A percentile compares a stretch with the other conserved stretches of the same genome.
phyloP scores from a whole-genome alignment of 1,140 invertebrate genomes.

The Drosophila novamexicana region DNA sequence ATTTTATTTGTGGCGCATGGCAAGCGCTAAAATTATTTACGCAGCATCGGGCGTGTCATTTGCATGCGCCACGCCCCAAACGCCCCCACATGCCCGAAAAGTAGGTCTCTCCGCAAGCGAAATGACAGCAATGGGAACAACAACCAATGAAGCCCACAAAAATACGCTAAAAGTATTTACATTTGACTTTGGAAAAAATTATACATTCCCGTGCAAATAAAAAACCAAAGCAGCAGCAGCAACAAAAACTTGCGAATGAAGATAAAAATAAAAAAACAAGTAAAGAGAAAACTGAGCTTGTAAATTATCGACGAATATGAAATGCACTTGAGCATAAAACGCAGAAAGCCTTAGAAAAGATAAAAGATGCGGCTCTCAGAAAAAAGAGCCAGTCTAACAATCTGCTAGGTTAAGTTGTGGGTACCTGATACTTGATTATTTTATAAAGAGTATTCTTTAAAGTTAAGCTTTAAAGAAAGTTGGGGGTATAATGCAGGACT shows the following conservation, averaged over 20 bases:
- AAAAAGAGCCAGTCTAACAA: neutral
- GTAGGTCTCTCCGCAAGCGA: conserved; percentile 7
- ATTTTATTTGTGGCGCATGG: conserved; percentile 74
- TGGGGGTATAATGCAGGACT: too few relatives aligned
- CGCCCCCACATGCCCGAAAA: neutral
- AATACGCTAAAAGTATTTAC: conserved; percentile 83
- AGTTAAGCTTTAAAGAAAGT: too few relatives aligned
- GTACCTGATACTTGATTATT: neutral
- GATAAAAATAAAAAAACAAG: conserved; percentile 45
- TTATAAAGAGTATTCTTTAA: too few relatives aligned
- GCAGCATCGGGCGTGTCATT: conserved; percentile 80
- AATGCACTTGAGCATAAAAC: conserved; percentile 45
- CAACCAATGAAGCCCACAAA: conserved; percentile 71
- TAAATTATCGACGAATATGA: conserved; percentile 50
- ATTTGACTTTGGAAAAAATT: conserved; percentile 80
- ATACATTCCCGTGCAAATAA: conserved; percentile 83
- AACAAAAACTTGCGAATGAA: conserved; percentile 39
- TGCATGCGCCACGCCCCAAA: conserved; percentile 70
- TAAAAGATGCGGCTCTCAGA: neutral
- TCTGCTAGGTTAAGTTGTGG: neutral
- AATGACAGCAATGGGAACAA: conserved; percentile 52
- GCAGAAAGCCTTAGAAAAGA: neutral
- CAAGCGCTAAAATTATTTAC: conserved; percentile 80
- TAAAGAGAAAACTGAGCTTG: conserved; percentile 26
- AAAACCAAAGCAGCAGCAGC: conserved; percentile 43